Evolutionary conservation across 1,140 invertebrate genomes (phyloP).

Genomic region (Formica selysi): DNA sequence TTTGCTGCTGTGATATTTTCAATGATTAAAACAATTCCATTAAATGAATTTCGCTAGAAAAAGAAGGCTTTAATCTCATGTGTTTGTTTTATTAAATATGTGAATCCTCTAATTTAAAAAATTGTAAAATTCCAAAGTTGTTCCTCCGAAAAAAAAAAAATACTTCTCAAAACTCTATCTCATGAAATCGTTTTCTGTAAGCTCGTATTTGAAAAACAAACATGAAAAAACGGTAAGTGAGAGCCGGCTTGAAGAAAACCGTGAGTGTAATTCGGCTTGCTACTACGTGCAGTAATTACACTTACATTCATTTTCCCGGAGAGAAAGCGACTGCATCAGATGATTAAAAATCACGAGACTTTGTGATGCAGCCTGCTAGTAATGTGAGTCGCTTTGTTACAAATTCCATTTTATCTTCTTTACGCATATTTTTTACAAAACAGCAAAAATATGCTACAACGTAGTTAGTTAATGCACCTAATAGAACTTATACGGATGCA

Average conservation of each 20-base stretch:
- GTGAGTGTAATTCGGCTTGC: slow-evolving; percentile 38
- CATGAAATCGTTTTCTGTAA: slow-evolving; percentile 26
- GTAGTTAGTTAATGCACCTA: background rate
- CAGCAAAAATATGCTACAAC: background rate
- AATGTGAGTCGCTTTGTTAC: background rate
- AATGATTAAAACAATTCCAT: background rate
- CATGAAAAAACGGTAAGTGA: slow-evolving; percentile 9
- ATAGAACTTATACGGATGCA: background rate
- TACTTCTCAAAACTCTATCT: background rate
- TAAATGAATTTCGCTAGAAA: slow-evolving; percentile 2
- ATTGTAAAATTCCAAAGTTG: background rate
- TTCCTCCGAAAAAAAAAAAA: background rate
- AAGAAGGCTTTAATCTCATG: background rate
- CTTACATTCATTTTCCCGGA: slow-evolving; percentile 28
- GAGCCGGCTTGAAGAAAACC: slow-evolving; percentile 11
- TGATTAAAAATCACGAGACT: slow-evolving; percentile 66
- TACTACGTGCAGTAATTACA: slow-evolving; percentile 57
- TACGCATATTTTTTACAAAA: background rate
- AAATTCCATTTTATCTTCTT: slow-evolving; percentile 39
- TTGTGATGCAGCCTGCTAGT: background rate
- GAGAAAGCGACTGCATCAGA: slow-evolving; percentile 54
- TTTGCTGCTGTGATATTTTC: background rate
- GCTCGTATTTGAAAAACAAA: slow-evolving; percentile 16
- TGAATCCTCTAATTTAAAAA: background rate
- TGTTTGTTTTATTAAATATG: background rate